Conservation (phyloP, 2,113 vertebrate species). For the Carollia perspicillata region DNA sequence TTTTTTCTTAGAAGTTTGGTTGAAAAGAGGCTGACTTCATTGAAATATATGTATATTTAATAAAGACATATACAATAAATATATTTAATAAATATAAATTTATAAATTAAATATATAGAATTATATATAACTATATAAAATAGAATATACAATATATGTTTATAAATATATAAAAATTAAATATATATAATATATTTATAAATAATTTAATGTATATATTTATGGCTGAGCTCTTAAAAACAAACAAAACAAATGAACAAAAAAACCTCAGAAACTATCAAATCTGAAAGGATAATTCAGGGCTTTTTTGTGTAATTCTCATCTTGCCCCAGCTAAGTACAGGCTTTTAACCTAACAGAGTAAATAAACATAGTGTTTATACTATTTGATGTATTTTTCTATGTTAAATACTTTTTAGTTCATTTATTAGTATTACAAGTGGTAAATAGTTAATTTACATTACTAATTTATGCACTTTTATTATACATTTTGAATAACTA, state of each 20-base stretch:
- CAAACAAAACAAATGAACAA: neutral
- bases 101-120: no score
- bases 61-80: neutral
- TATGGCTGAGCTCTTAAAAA: neutral
- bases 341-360: neutral
- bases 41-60: neutral
- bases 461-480: slow-evolving; percentile 25
- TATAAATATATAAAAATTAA: no score
- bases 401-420: slow-evolving; percentile 8
- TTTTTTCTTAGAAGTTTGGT: neutral
- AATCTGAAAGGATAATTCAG: neutral
- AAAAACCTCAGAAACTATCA: neutral
- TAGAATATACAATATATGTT: no score
- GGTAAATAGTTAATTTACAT: slow-evolving; percentile 10
- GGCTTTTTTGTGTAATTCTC: neutral
- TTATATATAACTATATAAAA: no score
- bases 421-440: neutral
- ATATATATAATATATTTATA: no score
- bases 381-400: neutral
- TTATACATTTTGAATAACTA: neutral
- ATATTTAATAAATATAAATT: no score
- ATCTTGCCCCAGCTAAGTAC: neutral
- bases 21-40: neutral
- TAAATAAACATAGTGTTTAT: slow-evolving; percentile 1
- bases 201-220: no score